Conservation (phyloP, 2,888 invertebrate species). For the Glyphotaelius pellucidus region DNA sequence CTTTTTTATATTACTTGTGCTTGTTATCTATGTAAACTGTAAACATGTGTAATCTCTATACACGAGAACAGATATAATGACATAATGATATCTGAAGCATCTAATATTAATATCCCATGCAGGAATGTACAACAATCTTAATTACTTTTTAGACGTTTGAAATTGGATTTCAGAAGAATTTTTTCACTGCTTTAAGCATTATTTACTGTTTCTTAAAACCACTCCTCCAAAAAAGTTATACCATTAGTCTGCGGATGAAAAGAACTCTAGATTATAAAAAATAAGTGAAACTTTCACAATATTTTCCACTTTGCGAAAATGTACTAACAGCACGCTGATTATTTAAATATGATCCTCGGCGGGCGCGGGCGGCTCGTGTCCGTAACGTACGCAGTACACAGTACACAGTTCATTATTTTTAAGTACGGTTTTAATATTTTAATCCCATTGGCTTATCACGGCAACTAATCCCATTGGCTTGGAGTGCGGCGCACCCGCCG, state of each 20-base stretch:
- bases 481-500: background rate
- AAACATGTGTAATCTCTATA: too few species aligned
- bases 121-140: too few species aligned
- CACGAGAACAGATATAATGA: too few species aligned
- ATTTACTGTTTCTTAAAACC: background rate
- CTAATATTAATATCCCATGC: too few species aligned
- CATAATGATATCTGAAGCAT: too few species aligned
- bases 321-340: background rate
- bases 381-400: background rate
- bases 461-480: background rate
- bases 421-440: background rate
- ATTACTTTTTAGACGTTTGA: too few species aligned
- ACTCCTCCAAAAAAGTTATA: background rate
- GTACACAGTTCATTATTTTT: background rate
- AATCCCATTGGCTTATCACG: background rate
- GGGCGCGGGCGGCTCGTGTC: background rate
- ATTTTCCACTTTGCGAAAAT: background rate
- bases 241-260: background rate
- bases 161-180: background rate
- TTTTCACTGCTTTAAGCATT: background rate
- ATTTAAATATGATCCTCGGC: background rate
- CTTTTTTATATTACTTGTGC: background rate
- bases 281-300: background rate
- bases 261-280: background rate
- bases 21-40: too few species aligned